Evolutionary conservation across 2,113 vertebrate species (phyloP).

Genomic region (Riparia riparia): DNA sequence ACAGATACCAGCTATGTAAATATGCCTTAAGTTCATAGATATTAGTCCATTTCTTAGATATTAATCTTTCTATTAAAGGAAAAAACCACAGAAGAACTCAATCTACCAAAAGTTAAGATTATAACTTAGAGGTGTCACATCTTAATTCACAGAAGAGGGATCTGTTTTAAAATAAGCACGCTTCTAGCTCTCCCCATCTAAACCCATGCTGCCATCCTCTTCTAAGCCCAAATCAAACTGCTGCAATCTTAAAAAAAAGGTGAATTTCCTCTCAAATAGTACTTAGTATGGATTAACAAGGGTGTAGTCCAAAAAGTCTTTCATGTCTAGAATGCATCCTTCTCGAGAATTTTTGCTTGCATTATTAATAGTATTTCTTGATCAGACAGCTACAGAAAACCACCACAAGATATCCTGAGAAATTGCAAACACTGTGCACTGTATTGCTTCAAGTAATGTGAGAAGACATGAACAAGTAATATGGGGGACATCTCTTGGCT

Average conservation of each 20-base stretch:
- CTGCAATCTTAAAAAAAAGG: neutral
- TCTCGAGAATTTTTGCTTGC: neutral
- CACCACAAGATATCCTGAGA: neutral
- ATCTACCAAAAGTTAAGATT: neutral
- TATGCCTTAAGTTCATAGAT: neutral
- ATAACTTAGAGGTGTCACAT: neutral
- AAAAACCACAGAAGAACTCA: neutral
- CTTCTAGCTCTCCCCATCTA: neutral
- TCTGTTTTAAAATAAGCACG: neutral
- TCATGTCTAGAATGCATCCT: neutral
- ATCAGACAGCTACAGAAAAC: neutral
- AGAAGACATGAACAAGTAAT: neutral
- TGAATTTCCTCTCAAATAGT: neutral
- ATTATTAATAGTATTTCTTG: neutral
- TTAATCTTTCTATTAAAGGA: neutral
- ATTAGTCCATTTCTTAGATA: neutral
- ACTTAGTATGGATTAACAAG: neutral
- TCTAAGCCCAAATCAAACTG: neutral
- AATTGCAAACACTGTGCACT: neutral
- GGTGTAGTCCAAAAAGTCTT: neutral
- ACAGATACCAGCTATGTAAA: neutral
- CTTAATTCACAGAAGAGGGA: neutral
- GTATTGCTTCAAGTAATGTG: neutral
- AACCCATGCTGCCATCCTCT: neutral
- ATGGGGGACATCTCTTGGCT: neutral